Evolutionary conservation across 1,140 invertebrate species (phyloP).

Genomic region (Papilio dardanus): DNA sequence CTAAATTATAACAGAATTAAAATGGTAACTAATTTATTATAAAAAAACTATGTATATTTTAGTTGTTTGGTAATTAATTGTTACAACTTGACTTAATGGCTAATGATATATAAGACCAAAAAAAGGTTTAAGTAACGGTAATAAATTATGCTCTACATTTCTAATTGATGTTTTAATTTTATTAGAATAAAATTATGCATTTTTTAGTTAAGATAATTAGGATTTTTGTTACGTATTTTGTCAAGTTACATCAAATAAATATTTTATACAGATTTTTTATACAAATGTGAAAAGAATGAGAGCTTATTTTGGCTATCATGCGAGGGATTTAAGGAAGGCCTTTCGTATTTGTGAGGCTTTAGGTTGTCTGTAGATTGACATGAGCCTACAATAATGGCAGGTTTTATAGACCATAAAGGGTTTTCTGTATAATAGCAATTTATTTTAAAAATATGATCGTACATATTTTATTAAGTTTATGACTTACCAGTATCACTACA

Average conservation of each 20-base stretch:
- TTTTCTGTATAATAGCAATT: not conserved
- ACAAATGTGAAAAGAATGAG: conserved; percentile 9
- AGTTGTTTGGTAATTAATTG: too few species aligned
- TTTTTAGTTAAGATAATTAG: too few species aligned
- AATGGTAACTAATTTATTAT: not conserved
- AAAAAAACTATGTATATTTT: too few species aligned
- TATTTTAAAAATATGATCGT: not conserved
- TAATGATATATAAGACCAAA: too few species aligned
- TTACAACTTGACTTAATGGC: too few species aligned
- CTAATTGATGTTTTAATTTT: too few species aligned
- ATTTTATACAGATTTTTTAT: not conserved
- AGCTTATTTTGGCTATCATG: not conserved
- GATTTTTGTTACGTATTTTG: too few species aligned
- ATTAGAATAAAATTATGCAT: too few species aligned
- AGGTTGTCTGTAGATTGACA: not conserved
- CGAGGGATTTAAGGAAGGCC: not conserved
- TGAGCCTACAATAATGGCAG: not conserved
- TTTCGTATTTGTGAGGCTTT: conserved; percentile 6
- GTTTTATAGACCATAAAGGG: not conserved
- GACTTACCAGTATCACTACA: not conserved
- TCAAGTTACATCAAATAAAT: not conserved
- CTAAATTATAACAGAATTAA: not conserved
- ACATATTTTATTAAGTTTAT: not conserved
- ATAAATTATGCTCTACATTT: too few species aligned
- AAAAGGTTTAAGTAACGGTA: too few species aligned